phyloP scores from a whole-genome alignment of 1,140 invertebrate genomes.

The Pinna nobilis region DNA sequence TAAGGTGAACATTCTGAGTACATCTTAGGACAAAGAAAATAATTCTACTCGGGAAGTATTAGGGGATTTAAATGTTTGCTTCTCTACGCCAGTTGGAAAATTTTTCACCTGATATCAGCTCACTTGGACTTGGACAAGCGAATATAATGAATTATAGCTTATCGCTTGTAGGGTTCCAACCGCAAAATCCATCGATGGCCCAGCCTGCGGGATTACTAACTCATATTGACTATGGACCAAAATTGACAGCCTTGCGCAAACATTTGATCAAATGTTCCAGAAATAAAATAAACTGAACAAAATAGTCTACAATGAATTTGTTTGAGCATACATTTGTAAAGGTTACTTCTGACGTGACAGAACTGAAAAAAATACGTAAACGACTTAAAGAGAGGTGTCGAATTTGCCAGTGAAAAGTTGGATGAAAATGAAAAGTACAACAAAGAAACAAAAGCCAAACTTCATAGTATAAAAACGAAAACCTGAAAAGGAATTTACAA shows the following conservation, averaged over 20 bases:
- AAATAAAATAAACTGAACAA: slow-evolving; percentile 5
- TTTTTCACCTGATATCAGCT: too few species aligned
- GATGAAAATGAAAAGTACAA: background rate
- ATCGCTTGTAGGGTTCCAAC: background rate
- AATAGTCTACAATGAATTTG: slow-evolving; percentile 1
- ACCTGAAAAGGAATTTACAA: too few species aligned
- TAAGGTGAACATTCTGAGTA: background rate
- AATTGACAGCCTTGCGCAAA: slow-evolving; percentile 1
- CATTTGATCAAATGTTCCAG: slow-evolving; percentile 1
- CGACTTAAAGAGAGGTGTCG: too few species aligned
- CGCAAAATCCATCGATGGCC: background rate
- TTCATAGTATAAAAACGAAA: too few species aligned
- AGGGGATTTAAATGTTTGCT: background rate
- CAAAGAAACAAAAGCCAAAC: background rate
- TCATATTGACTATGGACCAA: background rate
- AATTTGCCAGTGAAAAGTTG: background rate
- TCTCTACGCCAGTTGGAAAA: background rate
- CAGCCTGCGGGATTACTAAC: background rate
- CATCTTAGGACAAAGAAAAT: background rate
- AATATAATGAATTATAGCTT: slow-evolving; percentile 2
- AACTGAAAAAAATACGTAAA: background rate
- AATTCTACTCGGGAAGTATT: background rate
- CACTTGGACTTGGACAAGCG: background rate
- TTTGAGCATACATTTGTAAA: background rate
- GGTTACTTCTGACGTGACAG: background rate